Conservation (phyloP, 2,113 vertebrate species). For the Abramis brama region DNA sequence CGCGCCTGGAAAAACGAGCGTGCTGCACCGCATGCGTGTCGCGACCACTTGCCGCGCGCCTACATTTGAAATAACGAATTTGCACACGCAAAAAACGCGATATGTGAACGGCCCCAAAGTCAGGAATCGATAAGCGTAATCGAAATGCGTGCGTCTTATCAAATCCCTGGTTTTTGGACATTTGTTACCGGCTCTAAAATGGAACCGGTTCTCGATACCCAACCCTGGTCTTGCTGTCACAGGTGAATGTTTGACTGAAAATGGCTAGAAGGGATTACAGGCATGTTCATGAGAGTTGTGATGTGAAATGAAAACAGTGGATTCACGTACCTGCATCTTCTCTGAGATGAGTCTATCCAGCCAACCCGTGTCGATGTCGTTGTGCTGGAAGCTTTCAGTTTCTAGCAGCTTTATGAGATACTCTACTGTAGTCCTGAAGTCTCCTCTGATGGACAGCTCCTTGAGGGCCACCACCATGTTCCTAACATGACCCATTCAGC, state of each 20-base stretch:
- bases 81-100: no score
- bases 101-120: no score
- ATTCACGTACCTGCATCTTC: slow-evolving; percentile 93
- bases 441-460: slow-evolving; percentile 95
- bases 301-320: not conserved
- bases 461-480: slow-evolving; percentile 99
- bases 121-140: no score
- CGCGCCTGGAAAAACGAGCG: no score
- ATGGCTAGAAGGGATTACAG: not conserved
- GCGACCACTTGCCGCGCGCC: no score
- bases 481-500: slow-evolving; percentile 65
- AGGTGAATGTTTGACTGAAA: not conserved
- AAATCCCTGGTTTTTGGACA: no score
- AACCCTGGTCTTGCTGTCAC: not conserved
- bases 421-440: slow-evolving; percentile 97
- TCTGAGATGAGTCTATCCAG: slow-evolving; percentile 94
- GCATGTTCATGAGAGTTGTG: not conserved
- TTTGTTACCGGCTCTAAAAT: no score
- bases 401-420: slow-evolving; percentile 97
- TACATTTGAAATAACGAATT: no score
- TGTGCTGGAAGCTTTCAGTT: slow-evolving; percentile 96
- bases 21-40: no score
- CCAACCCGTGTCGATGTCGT: slow-evolving; percentile 97
- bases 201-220: no score
- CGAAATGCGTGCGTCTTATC: no score